phyloP scores from a whole-genome alignment of 2,113 vertebrate genomes.

The Stigmatopora nigra region DNA sequence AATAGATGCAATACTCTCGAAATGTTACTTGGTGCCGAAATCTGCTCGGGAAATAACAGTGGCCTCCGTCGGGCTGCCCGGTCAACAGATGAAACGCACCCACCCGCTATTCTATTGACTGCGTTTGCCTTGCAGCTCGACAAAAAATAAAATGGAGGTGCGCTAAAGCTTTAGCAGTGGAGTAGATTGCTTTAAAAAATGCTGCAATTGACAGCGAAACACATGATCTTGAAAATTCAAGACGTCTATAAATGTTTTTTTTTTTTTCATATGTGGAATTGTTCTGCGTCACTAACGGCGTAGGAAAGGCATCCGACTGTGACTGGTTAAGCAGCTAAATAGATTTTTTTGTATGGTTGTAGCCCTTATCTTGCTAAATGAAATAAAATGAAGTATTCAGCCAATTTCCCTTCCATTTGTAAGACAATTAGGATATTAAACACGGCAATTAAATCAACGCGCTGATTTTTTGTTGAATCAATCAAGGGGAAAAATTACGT shows the following conservation, averaged over 20 bases:
- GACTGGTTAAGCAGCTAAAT: conserved; percentile 21
- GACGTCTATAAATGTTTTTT: neutral
- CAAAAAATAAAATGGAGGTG: conserved; percentile 62
- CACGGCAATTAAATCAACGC: neutral
- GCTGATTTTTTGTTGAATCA: neutral
- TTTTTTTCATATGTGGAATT: conserved; percentile 16
- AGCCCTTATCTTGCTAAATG: neutral
- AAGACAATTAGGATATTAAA: neutral
- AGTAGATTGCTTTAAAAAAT: conserved; percentile 2
- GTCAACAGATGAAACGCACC: conserved; percentile 34
- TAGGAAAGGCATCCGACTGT: conserved; percentile 18
- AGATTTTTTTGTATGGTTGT: neutral
- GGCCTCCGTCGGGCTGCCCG: neutral
- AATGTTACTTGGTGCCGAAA: neutral
- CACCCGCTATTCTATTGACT: conserved; percentile 34
- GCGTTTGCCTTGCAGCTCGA: conserved; percentile 52
- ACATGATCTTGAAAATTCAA: neutral
- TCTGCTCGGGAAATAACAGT: neutral
- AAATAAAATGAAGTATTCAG: neutral
- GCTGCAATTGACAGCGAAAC: conserved; percentile 14
- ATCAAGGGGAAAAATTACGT: too few species aligned
- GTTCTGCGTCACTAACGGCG: conserved; percentile 55
- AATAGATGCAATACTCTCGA: neutral
- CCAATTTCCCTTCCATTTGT: neutral
- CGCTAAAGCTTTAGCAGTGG: conserved; percentile 28